Base-by-base conservation (phyloP, 2,113 vertebrate species). In the Tricholaema leucomelas region DNA sequence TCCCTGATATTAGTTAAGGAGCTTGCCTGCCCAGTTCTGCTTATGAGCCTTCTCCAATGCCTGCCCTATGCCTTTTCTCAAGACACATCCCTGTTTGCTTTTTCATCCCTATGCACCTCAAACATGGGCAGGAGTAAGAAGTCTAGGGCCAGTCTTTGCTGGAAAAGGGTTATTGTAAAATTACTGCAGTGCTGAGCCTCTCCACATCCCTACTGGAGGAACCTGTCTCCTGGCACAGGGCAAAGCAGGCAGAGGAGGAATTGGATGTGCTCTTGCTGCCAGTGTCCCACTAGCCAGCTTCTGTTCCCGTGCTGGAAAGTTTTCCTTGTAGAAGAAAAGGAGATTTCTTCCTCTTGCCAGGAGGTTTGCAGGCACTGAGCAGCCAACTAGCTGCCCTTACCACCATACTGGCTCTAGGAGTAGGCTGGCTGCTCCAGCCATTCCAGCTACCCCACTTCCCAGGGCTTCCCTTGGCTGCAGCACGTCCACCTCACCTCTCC, bases 361-460 rank as follows among this genome's bases (percentile, higher is more conserved):
- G 54, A 48, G 23, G 38, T 40, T 48, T 60, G 36, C 40, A 67
- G 33, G n/a, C 74, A 60, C 28, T 2, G 1, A 19, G n/a, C 60
- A 67, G 44, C 52, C 66, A 30, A 27, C 14, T 1, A 1, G n/a
- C 38, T 35, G 74, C 61, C 35, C 55, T 21, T 16, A 25, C 46
- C 67, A 2, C 33, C 1, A 1, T 2, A 5, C 9, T 2, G 36
- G 35, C 30, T 25, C 15, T 31, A 31, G 63, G 3, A 8, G 31
- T 16, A 46, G n/a, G 10, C 18, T 3, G 9, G 16, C n/a, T 30
- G 16, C 66, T 54, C 23, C 1, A 0, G 50, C 12, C 1, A 1
- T 35, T 61, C 33, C 2, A 3, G 28, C 48, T 7, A 31, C 56
- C 27, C 36, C 10, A 0, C 20, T 31, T 25, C 20, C 24, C 2